Evolutionary conservation across 2,113 vertebrate genomes (phyloP), one percentile per base, ranked within the genome.

Genomic region (Apeltes quadracus): DNA sequence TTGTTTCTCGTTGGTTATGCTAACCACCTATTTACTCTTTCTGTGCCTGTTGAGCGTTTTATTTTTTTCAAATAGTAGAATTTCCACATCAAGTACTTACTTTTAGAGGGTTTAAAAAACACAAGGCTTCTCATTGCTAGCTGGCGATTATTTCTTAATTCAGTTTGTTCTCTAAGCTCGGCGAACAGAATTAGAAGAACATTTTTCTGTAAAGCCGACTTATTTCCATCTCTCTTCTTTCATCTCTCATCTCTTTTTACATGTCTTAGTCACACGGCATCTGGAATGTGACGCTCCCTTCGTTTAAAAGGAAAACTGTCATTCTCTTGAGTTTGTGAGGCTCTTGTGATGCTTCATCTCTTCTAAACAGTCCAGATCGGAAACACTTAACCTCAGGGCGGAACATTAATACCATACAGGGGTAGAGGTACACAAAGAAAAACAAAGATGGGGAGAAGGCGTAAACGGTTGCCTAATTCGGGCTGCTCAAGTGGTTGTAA

Each of bases 301-400:
- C 3, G 1, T 61, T 53, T 64, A 2, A 51, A 75, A 77, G 70
- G 51, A 36, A 75, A 64, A 65, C 15, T 61, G 50, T 29, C 12
- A 20, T 59, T 44, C 61, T 61, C 67, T 48, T 18, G 23, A 29
- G 71, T 59, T 8, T 58, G 55, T 15, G 1, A 51, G 44, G 46
- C 59, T 74, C 61, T 32, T 12, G 1, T 16, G 74, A 81, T 51
- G 50, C 51, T 73, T 39, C 29, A 53, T 85, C 70, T 68, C 43
- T 23, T 72, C 32, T 29, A 1, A 65, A 72, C 43, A 78, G 48
- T 46, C 39, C 57, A 43, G 41, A 70, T 25, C 56, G 61, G 61
- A 84, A 78, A 88, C 56, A 83, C 61, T 83, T 71, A 64, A 71
- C 86, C 82, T 68, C 56, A 1, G 68, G 70, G 38, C 73, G 77